A percentile compares a stretch with the other conserved stretches of the same genome.
Evolutionary conservation across 2,888 invertebrate genomes (phyloP).

Genomic region (Diaperis boleti): DNA sequence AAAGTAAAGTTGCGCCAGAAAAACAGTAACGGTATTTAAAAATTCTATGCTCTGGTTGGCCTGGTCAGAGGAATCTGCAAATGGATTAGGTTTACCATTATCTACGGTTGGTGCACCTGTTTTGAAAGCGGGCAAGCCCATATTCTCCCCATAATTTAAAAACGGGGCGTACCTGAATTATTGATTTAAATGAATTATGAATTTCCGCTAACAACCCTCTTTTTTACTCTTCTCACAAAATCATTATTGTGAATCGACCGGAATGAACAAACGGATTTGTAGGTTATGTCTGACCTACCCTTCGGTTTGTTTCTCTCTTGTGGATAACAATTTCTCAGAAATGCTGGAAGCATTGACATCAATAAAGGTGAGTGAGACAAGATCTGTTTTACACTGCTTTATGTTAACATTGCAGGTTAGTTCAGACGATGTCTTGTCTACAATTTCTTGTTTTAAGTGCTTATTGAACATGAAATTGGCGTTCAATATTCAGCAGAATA

Average conservation of each 20-base stretch:
- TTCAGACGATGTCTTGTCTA: constrained; percentile 35
- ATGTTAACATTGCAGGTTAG: constrained; percentile 28
- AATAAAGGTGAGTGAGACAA: constrained; percentile 49
- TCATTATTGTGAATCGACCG: background rate
- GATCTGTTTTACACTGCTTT: background rate
- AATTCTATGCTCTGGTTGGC: too few species aligned
- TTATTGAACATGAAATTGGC: constrained; percentile 52
- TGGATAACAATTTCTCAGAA: constrained; percentile 49
- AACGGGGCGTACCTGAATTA: background rate
- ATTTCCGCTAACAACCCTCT: background rate
- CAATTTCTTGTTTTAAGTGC: constrained; percentile 52
- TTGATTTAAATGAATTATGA: constrained; percentile 3
- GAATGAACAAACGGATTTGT: constrained; percentile 44
- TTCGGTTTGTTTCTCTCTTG: constrained; percentile 49
- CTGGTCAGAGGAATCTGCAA: too few species aligned
- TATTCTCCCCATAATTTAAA: background rate
- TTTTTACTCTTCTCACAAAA: background rate
- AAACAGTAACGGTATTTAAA: too few species aligned
- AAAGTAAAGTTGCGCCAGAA: too few species aligned
- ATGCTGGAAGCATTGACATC: constrained; percentile 55
- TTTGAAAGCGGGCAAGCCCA: background rate
- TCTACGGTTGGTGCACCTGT: background rate
- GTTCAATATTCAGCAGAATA: constrained; percentile 52
- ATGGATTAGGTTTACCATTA: too few species aligned
- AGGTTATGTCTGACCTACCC: constrained; percentile 54